Evolutionary conservation across 2,797 vertebrate species (phyloP), one percentile per base, ranked within the genome.

Genomic region (Lagocephalus sceleratus): DNA sequence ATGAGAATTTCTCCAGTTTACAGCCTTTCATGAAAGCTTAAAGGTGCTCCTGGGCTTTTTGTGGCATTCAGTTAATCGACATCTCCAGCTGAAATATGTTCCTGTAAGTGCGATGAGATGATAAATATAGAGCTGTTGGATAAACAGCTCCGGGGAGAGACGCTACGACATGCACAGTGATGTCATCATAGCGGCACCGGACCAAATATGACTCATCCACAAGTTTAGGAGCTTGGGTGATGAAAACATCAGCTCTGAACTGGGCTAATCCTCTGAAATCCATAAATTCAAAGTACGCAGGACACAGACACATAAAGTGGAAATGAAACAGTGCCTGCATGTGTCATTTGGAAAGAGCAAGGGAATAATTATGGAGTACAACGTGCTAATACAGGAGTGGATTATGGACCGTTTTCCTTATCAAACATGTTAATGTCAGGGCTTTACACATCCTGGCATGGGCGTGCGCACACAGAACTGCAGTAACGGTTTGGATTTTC

Each of bases 241-340:
- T 71, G 40, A 77, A 80, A 78, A 78, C 73, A 70, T 78, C 64
- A 57, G 57, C 44, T 51, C 20, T 47, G 46, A 82, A 82, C 46
- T 71, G 60, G 81, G 76, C 73, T 82, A 77, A 86, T 83, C 82
- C 80, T 71, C 69, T 42, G 39, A 70, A 71, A 80, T 68, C 65
- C 69, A 72, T 47, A 48, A 48, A 68, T 55, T 57, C 52, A 60
- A 57, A 70, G 26, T 39, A 23, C 41, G 57, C 40, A 19, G 17
- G 40, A 42, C 12, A 4, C 53, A 38, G 49, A n/a, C 26, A 10
- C 11, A 16, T 6, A 21, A 32, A 47, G 47, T 57, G 51, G 60
- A 57, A 60, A 11, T 20, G 35, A 26, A 60, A 25, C 12, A 19
- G 25, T 14, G 20, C 22, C 15, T 47, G 59, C 17, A 7, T 54